phyloP scores from a whole-genome alignment of 2,888 invertebrate species.

The Cistogaster globosa region DNA sequence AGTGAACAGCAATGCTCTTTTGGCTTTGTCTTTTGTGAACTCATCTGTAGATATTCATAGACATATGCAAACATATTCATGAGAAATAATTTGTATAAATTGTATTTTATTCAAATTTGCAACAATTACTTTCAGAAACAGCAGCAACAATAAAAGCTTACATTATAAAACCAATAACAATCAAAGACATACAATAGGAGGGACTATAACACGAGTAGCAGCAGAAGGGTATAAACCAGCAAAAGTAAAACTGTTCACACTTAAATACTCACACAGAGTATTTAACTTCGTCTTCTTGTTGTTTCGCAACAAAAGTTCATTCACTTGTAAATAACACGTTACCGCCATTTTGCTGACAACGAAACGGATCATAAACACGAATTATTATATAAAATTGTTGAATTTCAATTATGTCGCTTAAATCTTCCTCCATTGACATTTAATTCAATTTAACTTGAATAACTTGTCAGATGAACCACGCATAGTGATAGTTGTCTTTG shows the following conservation, averaged over 20 bases:
- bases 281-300: no score
- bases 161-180: conserved; percentile 38
- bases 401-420: neutral
- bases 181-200: conserved; percentile 14
- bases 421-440: neutral
- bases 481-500: conserved; percentile 47
- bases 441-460: neutral
- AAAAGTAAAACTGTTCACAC: no score
- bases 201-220: neutral
- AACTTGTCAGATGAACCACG: conserved; percentile 43
- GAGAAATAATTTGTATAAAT: neutral
- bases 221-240: neutral
- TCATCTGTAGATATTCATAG: neutral
- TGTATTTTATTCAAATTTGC: conserved; percentile 58
- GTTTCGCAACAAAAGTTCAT: neutral
- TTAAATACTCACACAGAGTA: no score
- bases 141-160: conserved; percentile 14
- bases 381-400: no score
- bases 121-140: conserved; percentile 65
- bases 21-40: conserved; percentile 33
- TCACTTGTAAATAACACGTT: neutral
- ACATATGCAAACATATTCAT: neutral
- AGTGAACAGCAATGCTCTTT: no score
- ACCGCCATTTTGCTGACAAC: neutral
- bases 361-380: no score